These are phyloP conservation scores for Ceuthmochares aereus DNA, from an alignment of 2,113 vertebrate genomes.

Conservation along the genomic window DNA sequence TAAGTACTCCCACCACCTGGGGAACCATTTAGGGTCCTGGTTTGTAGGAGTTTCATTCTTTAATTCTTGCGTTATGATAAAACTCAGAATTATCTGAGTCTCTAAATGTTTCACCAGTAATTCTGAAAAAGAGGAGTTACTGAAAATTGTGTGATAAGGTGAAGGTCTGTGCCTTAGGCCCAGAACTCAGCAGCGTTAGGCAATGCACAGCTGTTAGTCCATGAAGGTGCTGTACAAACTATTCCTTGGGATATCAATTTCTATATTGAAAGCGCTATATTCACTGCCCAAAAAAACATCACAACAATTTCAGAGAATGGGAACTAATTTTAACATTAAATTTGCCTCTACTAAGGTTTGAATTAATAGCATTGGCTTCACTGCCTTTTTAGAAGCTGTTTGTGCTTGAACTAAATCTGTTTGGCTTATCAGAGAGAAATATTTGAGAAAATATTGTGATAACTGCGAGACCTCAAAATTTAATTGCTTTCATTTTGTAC, in stretches of 20 bases:
- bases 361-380: not conserved
- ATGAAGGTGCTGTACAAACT: not conserved
- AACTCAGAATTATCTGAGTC: not conserved
- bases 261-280: not conserved
- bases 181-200: not conserved
- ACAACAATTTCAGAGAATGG: not conserved
- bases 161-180: not conserved
- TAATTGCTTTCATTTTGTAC: slow-evolving; percentile 40
- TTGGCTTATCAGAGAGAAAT: not conserved
- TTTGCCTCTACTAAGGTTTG: not conserved
- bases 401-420: not conserved
- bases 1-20: not conserved
- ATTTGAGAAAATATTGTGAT: slow-evolving; percentile 38
- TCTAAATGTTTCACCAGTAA: not conserved
- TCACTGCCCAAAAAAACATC: not conserved
- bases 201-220: not conserved
- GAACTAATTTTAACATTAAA: not conserved
- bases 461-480: slow-evolving; percentile 28
- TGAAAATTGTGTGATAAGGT: not conserved
- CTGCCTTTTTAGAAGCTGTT: not conserved
- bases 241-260: not conserved
- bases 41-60: not conserved
- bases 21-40: not conserved
- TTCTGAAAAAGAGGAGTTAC: not conserved
- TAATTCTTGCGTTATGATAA: not conserved